A percentile compares a stretch with the other conserved stretches of the same genome.
Conservation (phyloP, 1,140 invertebrate genomes). For the Procambarus clarkii region DNA sequence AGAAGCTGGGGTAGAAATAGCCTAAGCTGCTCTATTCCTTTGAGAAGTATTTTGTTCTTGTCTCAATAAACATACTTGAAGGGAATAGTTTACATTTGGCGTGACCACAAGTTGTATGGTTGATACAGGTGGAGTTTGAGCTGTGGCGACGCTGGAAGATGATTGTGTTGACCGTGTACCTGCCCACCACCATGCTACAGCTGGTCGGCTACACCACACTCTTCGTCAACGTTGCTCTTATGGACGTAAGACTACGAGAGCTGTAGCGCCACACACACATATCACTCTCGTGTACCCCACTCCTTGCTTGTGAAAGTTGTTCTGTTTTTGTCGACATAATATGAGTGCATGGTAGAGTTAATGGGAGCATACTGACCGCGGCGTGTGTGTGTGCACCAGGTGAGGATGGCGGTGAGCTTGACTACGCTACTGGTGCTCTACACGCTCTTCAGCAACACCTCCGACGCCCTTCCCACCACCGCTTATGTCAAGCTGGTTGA, state of each 20-base stretch:
- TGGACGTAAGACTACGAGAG: slow-evolving; percentile 44
- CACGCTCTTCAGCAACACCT: slow-evolving; percentile 69
- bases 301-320: too few species aligned
- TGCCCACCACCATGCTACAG: slow-evolving; percentile 67
- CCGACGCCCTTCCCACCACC: slow-evolving; percentile 63
- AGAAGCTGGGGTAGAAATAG: too few species aligned
- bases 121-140: slow-evolving; percentile 54
- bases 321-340: too few species aligned
- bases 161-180: slow-evolving; percentile 64
- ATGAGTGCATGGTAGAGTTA: too few species aligned
- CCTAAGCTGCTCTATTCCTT: too few species aligned
- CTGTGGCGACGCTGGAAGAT: slow-evolving; percentile 49
- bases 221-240: slow-evolving; percentile 61
- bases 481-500: slow-evolving; percentile 69
- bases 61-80: too few species aligned
- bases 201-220: slow-evolving; percentile 68
- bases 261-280: too few species aligned
- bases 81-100: too few species aligned
- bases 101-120: too few species aligned
- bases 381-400: slow-evolving; percentile 7
- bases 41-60: too few species aligned
- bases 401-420: slow-evolving; percentile 54
- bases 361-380: too few species aligned
- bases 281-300: too few species aligned
- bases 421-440: slow-evolving; percentile 64